Conservation (phyloP, 1,140 invertebrate genomes). For the Steinernema feltiae region DNA sequence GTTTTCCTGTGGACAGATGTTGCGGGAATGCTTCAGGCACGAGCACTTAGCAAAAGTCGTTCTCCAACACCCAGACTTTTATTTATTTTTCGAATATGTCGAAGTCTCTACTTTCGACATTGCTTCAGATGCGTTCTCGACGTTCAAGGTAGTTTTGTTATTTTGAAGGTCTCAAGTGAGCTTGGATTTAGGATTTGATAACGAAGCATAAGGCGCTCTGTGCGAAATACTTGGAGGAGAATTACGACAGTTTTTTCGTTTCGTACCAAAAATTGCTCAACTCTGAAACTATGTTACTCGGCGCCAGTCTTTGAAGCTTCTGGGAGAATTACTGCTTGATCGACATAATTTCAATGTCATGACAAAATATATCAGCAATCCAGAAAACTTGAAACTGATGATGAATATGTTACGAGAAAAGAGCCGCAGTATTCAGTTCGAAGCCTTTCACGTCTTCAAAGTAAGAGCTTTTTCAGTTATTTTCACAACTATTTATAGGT, state of each 20-base stretch:
- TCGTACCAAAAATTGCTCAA: slow-evolving; percentile 93
- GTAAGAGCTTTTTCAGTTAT: slow-evolving; percentile 62
- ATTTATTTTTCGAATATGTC: slow-evolving; percentile 98
- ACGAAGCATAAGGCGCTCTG: slow-evolving; percentile 96
- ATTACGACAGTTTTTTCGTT: slow-evolving; percentile 95
- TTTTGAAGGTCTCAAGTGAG: too few species aligned
- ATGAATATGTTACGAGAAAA: slow-evolving; percentile 99
- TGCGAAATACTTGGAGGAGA: slow-evolving; percentile 94
- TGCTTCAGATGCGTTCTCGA: slow-evolving; percentile 99
- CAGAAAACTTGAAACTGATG: slow-evolving; percentile 98
- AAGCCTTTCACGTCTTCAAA: slow-evolving; percentile 99
- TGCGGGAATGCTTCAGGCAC: slow-evolving; percentile 92
- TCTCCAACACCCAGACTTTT: slow-evolving; percentile 93
- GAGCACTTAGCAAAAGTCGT: slow-evolving; percentile 96
- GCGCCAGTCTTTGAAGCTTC: slow-evolving; percentile 89
- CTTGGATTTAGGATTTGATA: slow-evolving; percentile 93
- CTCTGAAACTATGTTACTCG: slow-evolving; percentile 97
- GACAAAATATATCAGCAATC: slow-evolving; percentile 97
- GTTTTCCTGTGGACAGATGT: slow-evolving; percentile 99
- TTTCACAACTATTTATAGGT: slow-evolving; percentile 68
- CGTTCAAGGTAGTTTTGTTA: slow-evolving; percentile 82
- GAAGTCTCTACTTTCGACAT: slow-evolving; percentile 99
- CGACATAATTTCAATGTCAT: slow-evolving; percentile 98
- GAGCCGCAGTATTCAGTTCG: slow-evolving; percentile 98
- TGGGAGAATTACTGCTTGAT: slow-evolving; percentile 93